Percentiles rank a stretch among this genome's conserved stretches.
Evolutionary conservation across 2,113 vertebrate species (phyloP).

Genomic region (Microtus oregoni): DNA sequence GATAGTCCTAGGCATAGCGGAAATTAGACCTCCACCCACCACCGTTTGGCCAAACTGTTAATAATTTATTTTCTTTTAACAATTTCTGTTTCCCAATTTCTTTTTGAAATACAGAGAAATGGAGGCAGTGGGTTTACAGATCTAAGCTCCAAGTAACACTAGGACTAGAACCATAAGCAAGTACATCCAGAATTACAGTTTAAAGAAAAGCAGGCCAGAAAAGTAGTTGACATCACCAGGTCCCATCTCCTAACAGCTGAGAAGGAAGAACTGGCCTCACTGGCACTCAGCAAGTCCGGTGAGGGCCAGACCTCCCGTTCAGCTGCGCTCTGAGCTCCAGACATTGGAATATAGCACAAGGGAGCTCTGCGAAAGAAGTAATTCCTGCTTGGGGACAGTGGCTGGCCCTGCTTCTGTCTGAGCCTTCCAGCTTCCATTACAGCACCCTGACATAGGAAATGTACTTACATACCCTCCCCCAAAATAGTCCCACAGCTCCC

Average conservation of each 20-base stretch:
- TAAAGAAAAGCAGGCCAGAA: not conserved
- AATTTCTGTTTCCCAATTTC: not conserved
- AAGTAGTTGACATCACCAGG: not conserved
- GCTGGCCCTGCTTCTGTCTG: not conserved
- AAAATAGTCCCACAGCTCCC: conserved; percentile 65
- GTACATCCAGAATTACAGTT: not conserved
- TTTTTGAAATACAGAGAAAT: not conserved
- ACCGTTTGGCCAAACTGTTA: not conserved
- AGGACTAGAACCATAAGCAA: conserved; percentile 25
- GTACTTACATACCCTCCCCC: conserved; percentile 70
- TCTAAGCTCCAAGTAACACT: not conserved
- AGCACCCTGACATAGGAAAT: conserved; percentile 30
- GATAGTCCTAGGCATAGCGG: not conserved
- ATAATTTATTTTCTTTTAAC: not conserved
- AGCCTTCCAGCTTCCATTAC: not conserved
- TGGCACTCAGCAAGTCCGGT: not conserved
- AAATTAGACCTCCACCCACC: not conserved
- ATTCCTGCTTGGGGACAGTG: not conserved
- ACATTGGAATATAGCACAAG: not conserved
- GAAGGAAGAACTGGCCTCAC: not conserved
- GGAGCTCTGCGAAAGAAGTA: not conserved
- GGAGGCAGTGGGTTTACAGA: not conserved
- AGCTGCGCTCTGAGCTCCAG: not conserved
- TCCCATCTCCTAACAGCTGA: not conserved
- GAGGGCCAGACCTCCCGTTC: not conserved